A percentile compares a stretch with the other conserved stretches of the same genome.
These are phyloP conservation scores for Pyrrhosoma nymphula DNA, from an alignment of 2,888 invertebrate species.

Conservation along the genomic window DNA sequence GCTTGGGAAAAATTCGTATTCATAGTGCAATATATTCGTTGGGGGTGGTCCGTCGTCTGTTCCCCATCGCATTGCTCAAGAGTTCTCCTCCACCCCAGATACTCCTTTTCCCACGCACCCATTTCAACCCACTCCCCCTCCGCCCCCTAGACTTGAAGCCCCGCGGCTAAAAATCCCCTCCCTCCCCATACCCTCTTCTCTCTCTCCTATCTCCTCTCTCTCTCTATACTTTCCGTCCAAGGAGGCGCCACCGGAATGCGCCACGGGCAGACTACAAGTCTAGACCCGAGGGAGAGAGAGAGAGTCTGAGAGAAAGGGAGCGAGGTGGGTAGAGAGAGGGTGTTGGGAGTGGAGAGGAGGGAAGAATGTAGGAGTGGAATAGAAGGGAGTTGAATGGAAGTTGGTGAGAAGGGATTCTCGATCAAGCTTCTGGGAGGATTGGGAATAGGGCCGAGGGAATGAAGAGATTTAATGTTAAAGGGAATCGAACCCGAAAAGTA, in stretches of 20 bases:
- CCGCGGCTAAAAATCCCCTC: background rate
- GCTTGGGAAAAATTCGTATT: too few relatives aligned
- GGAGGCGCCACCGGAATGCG: slow-evolving; percentile 5
- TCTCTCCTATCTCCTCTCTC: background rate
- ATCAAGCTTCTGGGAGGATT: background rate
- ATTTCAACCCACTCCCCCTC: too few relatives aligned
- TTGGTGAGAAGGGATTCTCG: background rate
- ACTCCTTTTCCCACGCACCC: background rate
- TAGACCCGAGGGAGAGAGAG: background rate
- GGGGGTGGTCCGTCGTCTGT: too few relatives aligned
- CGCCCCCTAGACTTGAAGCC: background rate
- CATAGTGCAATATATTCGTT: too few relatives aligned
- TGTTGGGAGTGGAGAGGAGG: too few relatives aligned
- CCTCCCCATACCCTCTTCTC: too few relatives aligned
- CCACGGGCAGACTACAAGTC: background rate
- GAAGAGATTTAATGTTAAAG: background rate
- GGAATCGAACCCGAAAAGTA: background rate
- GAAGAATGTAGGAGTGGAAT: too few relatives aligned
- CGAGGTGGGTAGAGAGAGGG: background rate
- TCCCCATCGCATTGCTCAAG: too few relatives aligned
- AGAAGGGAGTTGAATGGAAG: background rate
- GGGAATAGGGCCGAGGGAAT: background rate
- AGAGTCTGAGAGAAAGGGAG: background rate
- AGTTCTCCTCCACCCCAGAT: background rate
- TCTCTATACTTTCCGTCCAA: background rate